phyloP scores from a whole-genome alignment of 1,140 invertebrate species.

The Hyposmocoma kahamanoa region DNA sequence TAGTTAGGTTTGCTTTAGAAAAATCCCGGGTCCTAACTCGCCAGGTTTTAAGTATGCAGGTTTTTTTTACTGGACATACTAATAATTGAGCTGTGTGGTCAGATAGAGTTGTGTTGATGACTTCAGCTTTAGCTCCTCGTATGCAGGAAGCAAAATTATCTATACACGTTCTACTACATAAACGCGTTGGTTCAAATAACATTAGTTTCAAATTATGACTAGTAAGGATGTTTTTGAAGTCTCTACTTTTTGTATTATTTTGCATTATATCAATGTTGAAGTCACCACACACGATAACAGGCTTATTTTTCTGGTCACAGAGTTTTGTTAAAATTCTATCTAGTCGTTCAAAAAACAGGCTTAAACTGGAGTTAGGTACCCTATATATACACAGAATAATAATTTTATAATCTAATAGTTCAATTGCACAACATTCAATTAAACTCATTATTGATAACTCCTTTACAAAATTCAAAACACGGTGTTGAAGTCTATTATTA shows the following conservation, averaged over 20 bases:
- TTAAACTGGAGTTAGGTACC: not conserved
- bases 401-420: not conserved
- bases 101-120: constrained; percentile 1
- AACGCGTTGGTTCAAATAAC: not conserved
- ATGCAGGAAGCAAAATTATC: constrained; percentile 4
- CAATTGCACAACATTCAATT: constrained; percentile 1
- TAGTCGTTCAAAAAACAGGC: constrained; percentile 3
- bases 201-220: constrained; percentile 1
- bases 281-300: constrained; percentile 5
- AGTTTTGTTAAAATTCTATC: constrained; percentile 2
- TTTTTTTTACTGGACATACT: constrained; percentile 3
- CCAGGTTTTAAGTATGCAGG: not conserved
- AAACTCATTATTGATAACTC: not conserved
- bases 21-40: not conserved
- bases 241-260: not conserved
- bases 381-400: constrained; percentile 4
- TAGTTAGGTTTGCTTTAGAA: not conserved
- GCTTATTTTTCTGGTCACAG: not conserved
- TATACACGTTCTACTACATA: constrained; percentile 1
- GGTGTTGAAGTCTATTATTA: not conserved
- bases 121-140: not conserved
- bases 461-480: not conserved
- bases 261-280: too few species aligned
- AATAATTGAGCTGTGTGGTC: constrained; percentile 9
- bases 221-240: not conserved